These are phyloP conservation scores for Lates japonicus DNA, from an alignment of 2,797 vertebrate genomes.

Conservation along the genomic window DNA sequence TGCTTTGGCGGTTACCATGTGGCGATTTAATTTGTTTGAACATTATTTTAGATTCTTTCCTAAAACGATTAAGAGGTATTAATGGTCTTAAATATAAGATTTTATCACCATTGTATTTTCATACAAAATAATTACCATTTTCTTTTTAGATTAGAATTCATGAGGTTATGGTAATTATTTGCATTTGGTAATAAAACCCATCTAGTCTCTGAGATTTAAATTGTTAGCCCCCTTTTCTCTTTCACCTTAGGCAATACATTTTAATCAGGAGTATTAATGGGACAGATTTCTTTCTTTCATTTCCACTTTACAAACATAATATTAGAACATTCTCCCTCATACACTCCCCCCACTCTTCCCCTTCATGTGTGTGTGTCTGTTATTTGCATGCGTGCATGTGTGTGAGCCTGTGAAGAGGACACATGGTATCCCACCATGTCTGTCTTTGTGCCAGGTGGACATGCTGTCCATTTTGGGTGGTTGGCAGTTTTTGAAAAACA, in stretches of 20 bases:
- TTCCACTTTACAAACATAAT: slow-evolving; percentile 52
- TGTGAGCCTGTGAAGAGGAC: slow-evolving; percentile 71
- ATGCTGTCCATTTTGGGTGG: slow-evolving; percentile 74
- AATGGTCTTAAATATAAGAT: slow-evolving; percentile 45
- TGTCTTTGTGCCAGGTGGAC: slow-evolving; percentile 73
- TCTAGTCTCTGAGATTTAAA: slow-evolving; percentile 39
- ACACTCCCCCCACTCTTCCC: neutral
- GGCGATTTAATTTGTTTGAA: slow-evolving; percentile 22
- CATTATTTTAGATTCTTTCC: slow-evolving; percentile 18
- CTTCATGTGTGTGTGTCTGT: slow-evolving; percentile 29
- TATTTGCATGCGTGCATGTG: slow-evolving; percentile 45
- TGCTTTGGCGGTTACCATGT: neutral
- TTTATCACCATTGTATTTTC: slow-evolving; percentile 41
- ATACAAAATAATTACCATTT: slow-evolving; percentile 45
- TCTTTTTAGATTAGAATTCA: slow-evolving; percentile 54
- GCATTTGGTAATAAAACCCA: slow-evolving; percentile 60
- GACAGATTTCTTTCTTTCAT: slow-evolving; percentile 24
- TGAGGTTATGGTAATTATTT: slow-evolving; percentile 64
- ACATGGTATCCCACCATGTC: slow-evolving; percentile 77
- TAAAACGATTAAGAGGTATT: slow-evolving; percentile 28
- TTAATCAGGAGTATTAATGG: slow-evolving; percentile 56
- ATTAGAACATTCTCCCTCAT: slow-evolving; percentile 27
- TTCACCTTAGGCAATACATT: slow-evolving; percentile 50
- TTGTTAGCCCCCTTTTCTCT: neutral
- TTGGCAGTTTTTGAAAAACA: slow-evolving; percentile 63